A percentile compares a stretch with the other conserved stretches of the same genome.
Conservation (phyloP, 2,113 vertebrate genomes). For the Sardina pilchardus region DNA sequence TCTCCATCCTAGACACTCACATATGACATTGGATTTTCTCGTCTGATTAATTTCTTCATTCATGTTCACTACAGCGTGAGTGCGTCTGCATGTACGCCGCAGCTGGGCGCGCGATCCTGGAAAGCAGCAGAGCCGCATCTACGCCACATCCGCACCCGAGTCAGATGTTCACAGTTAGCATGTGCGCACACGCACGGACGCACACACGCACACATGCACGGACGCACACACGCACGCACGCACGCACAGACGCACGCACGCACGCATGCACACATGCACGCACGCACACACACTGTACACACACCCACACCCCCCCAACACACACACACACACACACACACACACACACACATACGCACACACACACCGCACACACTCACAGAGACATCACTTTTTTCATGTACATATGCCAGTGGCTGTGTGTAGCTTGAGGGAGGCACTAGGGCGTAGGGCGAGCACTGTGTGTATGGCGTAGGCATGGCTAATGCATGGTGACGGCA, state of each 20-base stretch:
- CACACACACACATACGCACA: background rate
- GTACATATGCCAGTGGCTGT: constrained; percentile 25
- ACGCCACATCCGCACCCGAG: too few relatives aligned
- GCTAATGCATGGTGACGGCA: constrained; percentile 42
- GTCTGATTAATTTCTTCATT: background rate
- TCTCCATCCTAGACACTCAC: background rate
- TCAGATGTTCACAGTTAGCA: too few relatives aligned
- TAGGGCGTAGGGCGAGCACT: background rate
- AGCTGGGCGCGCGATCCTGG: background rate
- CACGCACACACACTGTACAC: background rate
- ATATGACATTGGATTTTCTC: background rate
- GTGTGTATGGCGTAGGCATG: background rate
- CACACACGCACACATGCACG: background rate
- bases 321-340: background rate
- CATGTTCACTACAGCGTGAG: background rate
- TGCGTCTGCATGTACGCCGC: background rate
- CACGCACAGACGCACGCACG: background rate
- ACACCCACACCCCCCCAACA: background rate
- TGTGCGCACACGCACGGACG: background rate
- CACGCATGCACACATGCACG: background rate
- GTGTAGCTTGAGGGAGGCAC: constrained; percentile 20
- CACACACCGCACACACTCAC: background rate
- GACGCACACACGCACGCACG: background rate
- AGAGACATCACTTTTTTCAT: background rate
- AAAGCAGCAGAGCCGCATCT: background rate